Conservation (phyloP, 2,888 invertebrate species). For the Lithosia quadra region DNA sequence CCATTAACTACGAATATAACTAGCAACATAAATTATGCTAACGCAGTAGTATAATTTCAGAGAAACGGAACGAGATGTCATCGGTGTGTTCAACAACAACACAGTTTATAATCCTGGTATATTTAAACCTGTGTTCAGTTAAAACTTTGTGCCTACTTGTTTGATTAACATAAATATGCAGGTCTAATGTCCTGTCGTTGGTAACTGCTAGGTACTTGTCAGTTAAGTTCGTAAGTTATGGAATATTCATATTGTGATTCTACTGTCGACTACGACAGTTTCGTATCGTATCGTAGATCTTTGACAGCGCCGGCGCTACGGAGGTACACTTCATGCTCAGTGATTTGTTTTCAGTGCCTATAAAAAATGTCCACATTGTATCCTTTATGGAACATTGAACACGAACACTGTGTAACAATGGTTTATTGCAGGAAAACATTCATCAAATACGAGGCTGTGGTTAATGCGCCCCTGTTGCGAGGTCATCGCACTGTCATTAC, state of each 20-base stretch:
- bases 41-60: constrained; percentile 23
- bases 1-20: constrained; percentile 31
- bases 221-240: constrained; percentile 8
- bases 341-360: constrained; percentile 50
- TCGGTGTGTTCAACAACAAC: constrained; percentile 21
- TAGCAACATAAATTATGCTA: constrained; percentile 20
- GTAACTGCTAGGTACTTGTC: constrained; percentile 21
- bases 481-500: constrained; percentile 55
- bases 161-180: constrained; percentile 36
- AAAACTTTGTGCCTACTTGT: constrained; percentile 26
- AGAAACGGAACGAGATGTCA: constrained; percentile 21
- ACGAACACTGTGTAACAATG: constrained; percentile 61
- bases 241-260: constrained; percentile 15
- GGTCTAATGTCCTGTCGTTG: constrained; percentile 32
- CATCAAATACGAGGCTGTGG: constrained; percentile 59
- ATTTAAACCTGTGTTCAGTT: constrained; percentile 26
- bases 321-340: constrained; percentile 39
- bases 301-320: neutral
- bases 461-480: constrained; percentile 47
- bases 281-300: constrained; percentile 16
- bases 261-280: constrained; percentile 1
- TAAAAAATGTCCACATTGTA: constrained; percentile 58
- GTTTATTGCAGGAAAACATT: constrained; percentile 65
- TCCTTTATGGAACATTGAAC: constrained; percentile 66
- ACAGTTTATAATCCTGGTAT: constrained; percentile 32